Base-by-base conservation (phyloP, 2,113 vertebrate species). In the human (Homo sapiens) region DNA sequence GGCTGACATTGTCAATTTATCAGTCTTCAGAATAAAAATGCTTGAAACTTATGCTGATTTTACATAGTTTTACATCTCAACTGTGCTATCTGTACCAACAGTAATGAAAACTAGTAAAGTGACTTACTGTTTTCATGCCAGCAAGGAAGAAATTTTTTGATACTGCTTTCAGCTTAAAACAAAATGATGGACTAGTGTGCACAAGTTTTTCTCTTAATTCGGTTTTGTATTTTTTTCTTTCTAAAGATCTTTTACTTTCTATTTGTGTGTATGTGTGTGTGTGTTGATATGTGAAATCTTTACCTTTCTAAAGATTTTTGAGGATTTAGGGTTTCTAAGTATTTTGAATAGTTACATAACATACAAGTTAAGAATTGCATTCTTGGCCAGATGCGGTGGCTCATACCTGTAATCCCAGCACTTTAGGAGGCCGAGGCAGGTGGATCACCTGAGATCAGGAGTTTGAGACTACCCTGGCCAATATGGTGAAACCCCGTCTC, bases 21-120 rank as follows among this genome's bases (percentile, higher is more conserved):
- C 88, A 75, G 32, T 8, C 52, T 91, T 89, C n/a, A 57, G 85
- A 89, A 82, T 50, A 76, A 92, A 91, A 91, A 92, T 66, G 3
- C 48, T 95, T 48, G 52, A 86, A 94, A 57, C 16, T 82, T 55
- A 52, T 68, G 32, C 38, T 66, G 14, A 17, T 92, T 81, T 86
- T 57, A 50, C 30, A 43, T 61, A 80, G 40, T 35, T 82, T 94
- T 89, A 7, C 78, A 80, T 27, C 27, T 85, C 45, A 89, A 30
- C 17, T 30, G 16, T 25, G 10, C 40, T 83, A 25, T 68, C 50
- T 78, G 8, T 57, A 76, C 70, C 73, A 57, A 73, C 3, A 89
- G 78, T 81, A 91, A 93, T 59, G 13, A 32, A 95, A 93, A 79
- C 45, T 38, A 79, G 50, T 59, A 23, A 70, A 73, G 4, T 84